phyloP scores from a whole-genome alignment of 2,797 vertebrate genomes.

The Tadarida brasiliensis region DNA sequence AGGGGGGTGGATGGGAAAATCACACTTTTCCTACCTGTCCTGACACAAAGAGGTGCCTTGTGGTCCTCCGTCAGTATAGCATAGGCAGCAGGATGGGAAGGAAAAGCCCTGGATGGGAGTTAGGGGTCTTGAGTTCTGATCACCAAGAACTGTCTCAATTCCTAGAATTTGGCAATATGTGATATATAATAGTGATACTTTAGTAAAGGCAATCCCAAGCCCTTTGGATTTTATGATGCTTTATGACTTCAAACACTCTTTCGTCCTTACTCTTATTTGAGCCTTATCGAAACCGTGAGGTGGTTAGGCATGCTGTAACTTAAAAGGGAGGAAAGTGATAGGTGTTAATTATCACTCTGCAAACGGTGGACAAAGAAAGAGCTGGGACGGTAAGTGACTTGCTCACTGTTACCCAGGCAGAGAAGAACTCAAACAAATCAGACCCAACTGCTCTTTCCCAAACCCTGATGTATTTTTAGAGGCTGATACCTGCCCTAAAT shows the following conservation, averaged over 20 bases:
- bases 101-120: background rate
- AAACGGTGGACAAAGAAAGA: background rate
- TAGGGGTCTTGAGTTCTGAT: background rate
- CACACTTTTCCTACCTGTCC: background rate
- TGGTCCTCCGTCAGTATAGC: background rate
- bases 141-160: background rate
- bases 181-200: background rate
- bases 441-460: constrained; percentile 33
- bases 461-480: constrained; percentile 6
- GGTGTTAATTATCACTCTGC: background rate
- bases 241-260: background rate
- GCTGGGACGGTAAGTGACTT: background rate
- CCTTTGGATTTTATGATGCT: constrained; percentile 19
- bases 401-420: background rate
- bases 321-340: background rate
- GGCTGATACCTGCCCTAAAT: background rate
- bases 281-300: background rate
- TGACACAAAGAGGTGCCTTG: background rate
- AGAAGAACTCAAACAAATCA: constrained; percentile 34
- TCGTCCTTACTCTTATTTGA: background rate
- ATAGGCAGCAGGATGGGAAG: background rate
- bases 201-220: background rate
- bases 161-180: background rate
- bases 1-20: background rate
- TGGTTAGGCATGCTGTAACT: background rate